Evolutionary conservation across 2,888 invertebrate genomes (phyloP).

Genomic region (Brachylomia viminalis): DNA sequence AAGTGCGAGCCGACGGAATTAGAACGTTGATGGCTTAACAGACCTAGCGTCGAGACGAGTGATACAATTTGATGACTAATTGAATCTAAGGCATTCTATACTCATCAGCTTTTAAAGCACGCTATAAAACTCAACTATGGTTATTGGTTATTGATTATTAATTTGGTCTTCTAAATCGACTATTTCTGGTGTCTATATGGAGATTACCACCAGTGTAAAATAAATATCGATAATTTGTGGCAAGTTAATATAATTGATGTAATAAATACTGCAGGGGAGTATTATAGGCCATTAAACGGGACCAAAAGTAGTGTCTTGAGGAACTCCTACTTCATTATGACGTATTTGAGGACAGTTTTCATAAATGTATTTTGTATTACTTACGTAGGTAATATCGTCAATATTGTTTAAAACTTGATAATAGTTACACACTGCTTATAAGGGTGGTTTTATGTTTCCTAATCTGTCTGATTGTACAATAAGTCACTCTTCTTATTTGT

Average conservation of each 20-base stretch:
- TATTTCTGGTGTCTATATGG: not conserved
- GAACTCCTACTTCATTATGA: not conserved
- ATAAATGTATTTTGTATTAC: not conserved
- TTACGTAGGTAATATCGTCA: no score
- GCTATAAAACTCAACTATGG: not conserved
- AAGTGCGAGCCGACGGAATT: conserved; percentile 21
- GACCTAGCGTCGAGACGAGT: not conserved
- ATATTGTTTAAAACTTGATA: not conserved
- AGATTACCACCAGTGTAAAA: not conserved
- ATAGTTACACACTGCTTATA: not conserved
- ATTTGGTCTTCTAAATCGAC: not conserved
- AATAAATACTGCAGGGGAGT: conserved; percentile 13
- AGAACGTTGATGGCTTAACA: conserved; percentile 19
- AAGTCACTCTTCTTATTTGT: not conserved
- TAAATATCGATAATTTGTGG: not conserved
- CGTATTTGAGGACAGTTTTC: not conserved
- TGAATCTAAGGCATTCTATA: conserved; percentile 3
- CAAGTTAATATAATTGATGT: not conserved
- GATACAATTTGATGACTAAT: not conserved
- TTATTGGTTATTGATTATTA: not conserved
- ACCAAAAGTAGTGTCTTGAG: not conserved
- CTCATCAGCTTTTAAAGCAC: not conserved
- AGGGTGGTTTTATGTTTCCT: not conserved
- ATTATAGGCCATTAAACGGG: not conserved
- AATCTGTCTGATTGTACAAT: not conserved